A percentile compares a stretch with the other conserved stretches of the same genome.
Evolutionary conservation across 2,797 vertebrate genomes (phyloP).

Genomic region (Malurus splendens): DNA sequence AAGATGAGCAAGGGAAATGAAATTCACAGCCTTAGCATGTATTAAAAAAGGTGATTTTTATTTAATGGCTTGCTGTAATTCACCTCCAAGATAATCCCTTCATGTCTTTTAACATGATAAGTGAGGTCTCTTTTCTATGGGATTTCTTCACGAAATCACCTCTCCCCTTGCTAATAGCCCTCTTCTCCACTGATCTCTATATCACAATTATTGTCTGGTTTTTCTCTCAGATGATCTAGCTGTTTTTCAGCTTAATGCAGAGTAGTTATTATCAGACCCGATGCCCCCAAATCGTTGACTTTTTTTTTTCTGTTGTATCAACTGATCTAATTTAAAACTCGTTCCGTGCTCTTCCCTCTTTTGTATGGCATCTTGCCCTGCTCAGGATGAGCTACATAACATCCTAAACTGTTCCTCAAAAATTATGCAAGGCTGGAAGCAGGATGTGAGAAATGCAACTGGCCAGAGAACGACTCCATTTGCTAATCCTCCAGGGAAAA

Average conservation of each 20-base stretch:
- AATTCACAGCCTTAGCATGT: neutral
- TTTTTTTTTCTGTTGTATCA: neutral
- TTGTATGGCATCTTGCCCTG: neutral
- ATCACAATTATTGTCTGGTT: neutral
- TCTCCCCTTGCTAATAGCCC: neutral
- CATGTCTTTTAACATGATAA: neutral
- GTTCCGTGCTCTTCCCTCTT: neutral
- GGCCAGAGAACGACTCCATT: neutral
- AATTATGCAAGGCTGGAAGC: neutral
- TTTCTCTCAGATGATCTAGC: neutral
- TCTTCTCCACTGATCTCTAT: neutral
- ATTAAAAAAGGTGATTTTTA: neutral
- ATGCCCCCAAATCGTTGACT: neutral
- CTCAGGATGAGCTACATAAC: neutral
- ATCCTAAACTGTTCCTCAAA: neutral
- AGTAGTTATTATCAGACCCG: neutral
- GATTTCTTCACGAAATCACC: neutral
- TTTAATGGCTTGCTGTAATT: neutral
- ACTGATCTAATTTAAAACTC: neutral
- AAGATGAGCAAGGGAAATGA: neutral
- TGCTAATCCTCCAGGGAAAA: conserved; percentile 8
- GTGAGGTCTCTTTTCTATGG: neutral
- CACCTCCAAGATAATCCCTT: neutral
- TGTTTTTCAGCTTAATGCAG: neutral
- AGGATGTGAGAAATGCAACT: neutral